phyloP scores from a whole-genome alignment of 2,113 vertebrate genomes.

The Ranitomeya variabilis region DNA sequence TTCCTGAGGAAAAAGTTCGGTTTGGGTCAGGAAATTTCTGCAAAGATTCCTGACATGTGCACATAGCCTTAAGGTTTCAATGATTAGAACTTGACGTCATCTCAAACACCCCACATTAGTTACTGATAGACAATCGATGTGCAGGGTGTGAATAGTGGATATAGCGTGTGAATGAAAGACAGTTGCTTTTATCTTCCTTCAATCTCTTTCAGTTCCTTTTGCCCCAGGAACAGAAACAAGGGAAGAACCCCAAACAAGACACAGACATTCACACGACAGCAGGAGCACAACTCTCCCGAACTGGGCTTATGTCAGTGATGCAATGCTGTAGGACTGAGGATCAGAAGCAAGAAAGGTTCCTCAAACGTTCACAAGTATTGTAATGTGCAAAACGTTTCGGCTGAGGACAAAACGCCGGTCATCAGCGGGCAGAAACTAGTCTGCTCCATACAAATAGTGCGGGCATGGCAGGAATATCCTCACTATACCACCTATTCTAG shows the following conservation, averaged over 20 bases:
- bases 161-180: slow-evolving; percentile 32
- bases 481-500: background rate
- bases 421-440: background rate
- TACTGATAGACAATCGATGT: background rate
- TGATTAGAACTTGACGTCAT: background rate
- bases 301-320: background rate
- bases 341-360: background rate
- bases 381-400: background rate
- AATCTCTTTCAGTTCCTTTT: slow-evolving; percentile 48
- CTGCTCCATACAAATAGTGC: background rate
- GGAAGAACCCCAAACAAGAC: slow-evolving; percentile 23
- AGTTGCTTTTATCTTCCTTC: background rate
- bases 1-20: too few relatives aligned
- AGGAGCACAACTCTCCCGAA: background rate
- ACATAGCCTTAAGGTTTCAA: too few relatives aligned
- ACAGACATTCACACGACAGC: background rate
- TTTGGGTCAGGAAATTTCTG: too few relatives aligned
- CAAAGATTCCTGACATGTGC: too few relatives aligned
- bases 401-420: background rate
- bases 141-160: background rate
- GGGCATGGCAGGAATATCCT: background rate
- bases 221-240: slow-evolving; percentile 46
- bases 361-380: background rate
- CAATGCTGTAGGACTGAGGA: slow-evolving; percentile 6
- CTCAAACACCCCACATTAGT: background rate